Conservation (phyloP, 2,113 vertebrate genomes). For the Anarhynchus alexandrinus region DNA sequence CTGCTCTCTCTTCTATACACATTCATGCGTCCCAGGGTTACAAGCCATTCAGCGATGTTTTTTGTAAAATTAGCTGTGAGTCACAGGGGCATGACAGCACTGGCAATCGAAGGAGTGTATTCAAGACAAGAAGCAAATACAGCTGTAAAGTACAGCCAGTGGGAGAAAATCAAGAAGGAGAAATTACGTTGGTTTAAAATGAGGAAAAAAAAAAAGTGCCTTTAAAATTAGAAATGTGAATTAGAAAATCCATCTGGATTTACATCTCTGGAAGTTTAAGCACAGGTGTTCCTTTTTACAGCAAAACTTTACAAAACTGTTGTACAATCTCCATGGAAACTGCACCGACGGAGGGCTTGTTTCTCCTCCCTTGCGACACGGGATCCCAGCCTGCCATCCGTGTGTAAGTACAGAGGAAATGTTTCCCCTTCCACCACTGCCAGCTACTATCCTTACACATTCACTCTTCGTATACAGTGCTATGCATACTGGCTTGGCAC, state of each 20-base stretch:
- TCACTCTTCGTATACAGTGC: too few species aligned
- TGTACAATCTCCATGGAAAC: not conserved
- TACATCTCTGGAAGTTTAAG: not conserved
- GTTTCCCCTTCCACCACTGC: not conserved
- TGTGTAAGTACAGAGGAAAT: not conserved
- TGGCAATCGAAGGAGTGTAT: not conserved
- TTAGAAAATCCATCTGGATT: conserved; percentile 26
- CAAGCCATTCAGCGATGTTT: not conserved
- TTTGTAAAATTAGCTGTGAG: conserved; percentile 37
- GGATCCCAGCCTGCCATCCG: not conserved
- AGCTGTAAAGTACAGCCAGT: not conserved
- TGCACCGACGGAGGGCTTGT: rapidly evolving
- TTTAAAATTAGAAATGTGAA: conserved; percentile 3
- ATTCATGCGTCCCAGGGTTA: not conserved
- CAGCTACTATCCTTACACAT: not conserved
- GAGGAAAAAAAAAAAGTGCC: not conserved
- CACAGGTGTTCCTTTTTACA: not conserved
- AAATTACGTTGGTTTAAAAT: not conserved
- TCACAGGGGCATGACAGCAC: not conserved
- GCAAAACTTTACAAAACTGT: not conserved
- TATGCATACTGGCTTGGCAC: not conserved
- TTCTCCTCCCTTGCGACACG: rapidly evolving
- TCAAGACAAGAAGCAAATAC: conserved; percentile 22
- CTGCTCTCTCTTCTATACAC: not conserved
- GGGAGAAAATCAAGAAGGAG: not conserved